Base-by-base conservation (phyloP, 2,113 vertebrate genomes). In the Maylandia zebra region DNA sequence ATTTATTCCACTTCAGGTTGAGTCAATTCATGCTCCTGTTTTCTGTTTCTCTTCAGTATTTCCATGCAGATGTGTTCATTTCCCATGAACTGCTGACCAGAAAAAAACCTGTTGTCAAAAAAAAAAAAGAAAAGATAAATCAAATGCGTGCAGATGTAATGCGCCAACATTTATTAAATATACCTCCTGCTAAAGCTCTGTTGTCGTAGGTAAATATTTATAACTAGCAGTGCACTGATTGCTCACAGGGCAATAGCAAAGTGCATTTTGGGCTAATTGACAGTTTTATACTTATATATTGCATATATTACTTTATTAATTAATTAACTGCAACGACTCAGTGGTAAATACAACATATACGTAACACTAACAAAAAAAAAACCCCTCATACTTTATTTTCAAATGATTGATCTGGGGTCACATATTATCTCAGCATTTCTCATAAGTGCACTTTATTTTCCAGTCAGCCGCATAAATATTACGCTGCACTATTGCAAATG, bases 1-100 rank as follows among this genome's bases (percentile, higher is more conserved):
- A 95, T 95, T 94, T 91, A 94, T 91, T 95, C 94, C 90, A 92
- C 88, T 90, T 94, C 89, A 91, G 84, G 90, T 84, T 94, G 86
- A 90, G 86, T 94, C 89, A 88, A 86, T 89, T 89, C 86, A 79
- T 81, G 89, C 83, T 92, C 83, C 69, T 13, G 74, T 89, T 86
- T 83, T 90, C 86, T 30, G 61, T 89, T 90, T 91, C 81, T 93
- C 84, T 61, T 91, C 87, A 83, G 89, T 89, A 90, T 90, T 89
- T 95, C 91, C 94, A 87, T 87, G 86, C 85, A 83, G 79, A 86
- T 36, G 82, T 24, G 80, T 91, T 93, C 84, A 52, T 91, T 91
- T 92, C 94, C 89, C 90, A 78, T 74, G 74, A 89, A 88, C 34
- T 48, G 90, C 64, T 81, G 83, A 86, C 80, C 89, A 91, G 91